Conservation (phyloP, 2,888 invertebrate species). For the Druceiella hillmani region DNA sequence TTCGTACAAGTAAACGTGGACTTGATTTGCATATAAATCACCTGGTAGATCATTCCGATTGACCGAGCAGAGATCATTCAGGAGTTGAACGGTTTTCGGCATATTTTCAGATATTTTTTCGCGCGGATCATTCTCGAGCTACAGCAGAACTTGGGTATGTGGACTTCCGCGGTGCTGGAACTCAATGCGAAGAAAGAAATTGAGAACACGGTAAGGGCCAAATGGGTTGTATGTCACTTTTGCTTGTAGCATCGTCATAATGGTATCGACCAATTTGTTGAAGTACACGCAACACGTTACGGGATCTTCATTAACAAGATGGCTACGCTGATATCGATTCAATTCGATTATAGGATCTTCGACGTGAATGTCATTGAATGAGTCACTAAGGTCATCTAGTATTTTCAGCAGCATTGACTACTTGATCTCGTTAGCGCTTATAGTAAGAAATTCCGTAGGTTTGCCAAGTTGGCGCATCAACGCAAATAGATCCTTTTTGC, state of each 20-base stretch:
- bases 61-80: conserved; percentile 24
- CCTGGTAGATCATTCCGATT: conserved; percentile 17
- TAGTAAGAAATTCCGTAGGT: too few species aligned
- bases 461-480: too few species aligned
- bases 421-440: too few species aligned
- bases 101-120: conserved; percentile 5
- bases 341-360: too few species aligned
- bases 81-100: conserved; percentile 19
- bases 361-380: too few species aligned
- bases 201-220: conserved; percentile 21
- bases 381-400: too few species aligned
- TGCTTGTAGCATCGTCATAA: conserved; percentile 21
- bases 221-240: conserved; percentile 24
- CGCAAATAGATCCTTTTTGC: too few species aligned
- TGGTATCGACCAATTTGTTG: conserved; percentile 25
- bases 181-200: conserved; percentile 27
- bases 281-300: conserved; percentile 26
- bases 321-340: too few species aligned
- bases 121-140: conserved; percentile 23
- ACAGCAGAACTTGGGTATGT: conserved; percentile 25
- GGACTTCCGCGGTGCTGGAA: conserved; percentile 26
- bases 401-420: too few species aligned
- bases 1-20: conserved; percentile 28
- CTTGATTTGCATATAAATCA: conserved; percentile 23
- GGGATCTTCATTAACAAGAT: conserved; percentile 14